phyloP scores from a whole-genome alignment of 2,113 vertebrate species.

The Bagarius yarrelli region DNA sequence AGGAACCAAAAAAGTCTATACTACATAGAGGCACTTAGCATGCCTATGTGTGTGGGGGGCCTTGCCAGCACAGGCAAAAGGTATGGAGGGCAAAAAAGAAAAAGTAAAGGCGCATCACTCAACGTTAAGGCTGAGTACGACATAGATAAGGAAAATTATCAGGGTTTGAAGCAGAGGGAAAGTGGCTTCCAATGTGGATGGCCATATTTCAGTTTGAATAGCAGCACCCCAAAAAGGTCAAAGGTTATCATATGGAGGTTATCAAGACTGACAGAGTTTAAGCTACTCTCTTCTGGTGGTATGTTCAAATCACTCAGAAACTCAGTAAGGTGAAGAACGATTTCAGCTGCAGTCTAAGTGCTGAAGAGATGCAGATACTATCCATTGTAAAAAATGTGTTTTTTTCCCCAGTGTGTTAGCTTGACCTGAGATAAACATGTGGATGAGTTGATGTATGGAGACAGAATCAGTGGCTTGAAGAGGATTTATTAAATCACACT shows the following conservation, averaged over 20 bases:
- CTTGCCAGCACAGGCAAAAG: slow-evolving; percentile 2
- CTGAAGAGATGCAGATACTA: slow-evolving; percentile 14
- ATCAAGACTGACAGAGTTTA: slow-evolving; percentile 37
- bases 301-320: slow-evolving; percentile 14
- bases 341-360: neutral
- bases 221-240: slow-evolving; percentile 44
- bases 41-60: slow-evolving; percentile 22
- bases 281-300: slow-evolving; percentile 21
- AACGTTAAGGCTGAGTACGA: slow-evolving; percentile 34
- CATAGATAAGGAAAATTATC: slow-evolving; percentile 50
- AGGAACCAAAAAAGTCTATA: neutral
- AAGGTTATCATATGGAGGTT: slow-evolving; percentile 53
- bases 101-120: slow-evolving; percentile 46
- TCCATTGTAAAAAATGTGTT: slow-evolving; percentile 6
- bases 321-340: slow-evolving; percentile 17
- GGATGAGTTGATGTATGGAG: neutral
- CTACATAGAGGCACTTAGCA: slow-evolving; percentile 30
- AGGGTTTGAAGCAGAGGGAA: slow-evolving; percentile 42
- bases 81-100: neutral
- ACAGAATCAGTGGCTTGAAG: slow-evolving; percentile 19
- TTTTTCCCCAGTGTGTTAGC: neutral
- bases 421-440: slow-evolving; percentile 12
- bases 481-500: neutral
- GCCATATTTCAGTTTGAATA: slow-evolving; percentile 40
- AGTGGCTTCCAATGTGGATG: slow-evolving; percentile 33